These are phyloP conservation scores for Ondatra zibethicus DNA, from an alignment of 2,113 vertebrate genomes.

Conservation along the genomic window DNA sequence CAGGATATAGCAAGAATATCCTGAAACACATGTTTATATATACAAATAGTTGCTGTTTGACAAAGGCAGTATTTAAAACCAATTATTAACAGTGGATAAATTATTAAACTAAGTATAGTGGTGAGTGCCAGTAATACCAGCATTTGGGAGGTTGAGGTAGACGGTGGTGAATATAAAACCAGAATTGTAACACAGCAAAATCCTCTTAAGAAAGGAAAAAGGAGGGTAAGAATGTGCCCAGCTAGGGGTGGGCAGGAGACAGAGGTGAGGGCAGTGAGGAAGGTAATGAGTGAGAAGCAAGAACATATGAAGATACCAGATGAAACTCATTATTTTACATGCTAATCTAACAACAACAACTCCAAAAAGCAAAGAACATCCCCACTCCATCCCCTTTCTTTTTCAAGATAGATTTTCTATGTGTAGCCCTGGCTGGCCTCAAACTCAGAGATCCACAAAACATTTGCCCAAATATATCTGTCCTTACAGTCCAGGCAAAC, in stretches of 20 bases:
- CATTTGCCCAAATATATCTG: neutral
- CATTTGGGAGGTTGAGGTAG: neutral
- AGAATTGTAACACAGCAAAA: neutral
- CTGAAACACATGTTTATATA: neutral
- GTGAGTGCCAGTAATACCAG: neutral
- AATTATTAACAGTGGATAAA: neutral
- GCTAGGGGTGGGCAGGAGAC: neutral
- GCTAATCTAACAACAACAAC: neutral
- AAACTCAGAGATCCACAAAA: neutral
- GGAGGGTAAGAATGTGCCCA: neutral
- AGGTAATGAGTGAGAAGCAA: neutral
- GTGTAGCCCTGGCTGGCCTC: neutral
- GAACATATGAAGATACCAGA: neutral
- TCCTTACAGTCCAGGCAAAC: neutral
- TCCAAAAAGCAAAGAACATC: neutral
- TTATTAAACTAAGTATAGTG: neutral
- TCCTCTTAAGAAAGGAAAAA: neutral
- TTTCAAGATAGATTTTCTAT: neutral
- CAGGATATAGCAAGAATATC: neutral
- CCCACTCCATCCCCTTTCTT: neutral
- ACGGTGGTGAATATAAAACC: neutral
- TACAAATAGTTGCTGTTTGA: neutral
- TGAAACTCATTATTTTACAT: neutral
- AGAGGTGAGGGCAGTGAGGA: neutral
- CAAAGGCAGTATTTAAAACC: slow-evolving; percentile 26